phyloP scores from a whole-genome alignment of 2,888 invertebrate genomes.

The Toxonevra muliebris region DNA sequence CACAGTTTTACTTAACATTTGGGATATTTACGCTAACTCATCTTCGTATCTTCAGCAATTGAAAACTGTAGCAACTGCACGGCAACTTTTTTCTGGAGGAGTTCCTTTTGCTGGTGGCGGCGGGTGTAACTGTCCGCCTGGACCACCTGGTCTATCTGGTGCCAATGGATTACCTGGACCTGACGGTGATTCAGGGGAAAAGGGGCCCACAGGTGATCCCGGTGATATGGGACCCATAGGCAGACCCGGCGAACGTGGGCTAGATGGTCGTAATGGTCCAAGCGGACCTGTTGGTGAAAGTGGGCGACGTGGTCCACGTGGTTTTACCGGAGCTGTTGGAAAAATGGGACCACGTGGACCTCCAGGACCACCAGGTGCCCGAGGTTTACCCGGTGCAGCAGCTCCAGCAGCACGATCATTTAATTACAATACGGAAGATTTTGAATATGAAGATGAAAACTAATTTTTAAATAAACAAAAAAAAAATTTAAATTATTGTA shows the following conservation, averaged over 20 bases:
- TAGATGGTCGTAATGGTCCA: slow-evolving; percentile 21
- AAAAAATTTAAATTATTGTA: no score
- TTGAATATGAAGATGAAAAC: slow-evolving; percentile 11
- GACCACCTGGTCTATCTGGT: slow-evolving; percentile 28
- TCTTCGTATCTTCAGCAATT: no score
- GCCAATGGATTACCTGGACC: slow-evolving; percentile 25
- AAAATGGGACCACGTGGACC: slow-evolving; percentile 35
- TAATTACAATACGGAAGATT: slow-evolving; percentile 17
- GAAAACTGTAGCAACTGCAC: not conserved
- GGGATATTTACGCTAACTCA: no score
- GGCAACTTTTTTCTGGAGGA: slow-evolving; percentile 9
- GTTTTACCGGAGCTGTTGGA: slow-evolving; percentile 26
- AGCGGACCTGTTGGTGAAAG: slow-evolving; percentile 18
- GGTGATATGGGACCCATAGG: slow-evolving; percentile 29
- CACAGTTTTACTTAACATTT: no score
- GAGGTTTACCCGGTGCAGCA: slow-evolving; percentile 36
- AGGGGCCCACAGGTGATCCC: slow-evolving; percentile 35
- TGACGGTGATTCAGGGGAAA: slow-evolving; percentile 30
- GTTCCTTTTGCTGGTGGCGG: not conserved
- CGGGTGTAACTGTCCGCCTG: no score
- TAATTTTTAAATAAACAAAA: not conserved
- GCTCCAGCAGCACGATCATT: slow-evolving; percentile 21
- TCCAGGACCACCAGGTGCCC: slow-evolving; percentile 33
- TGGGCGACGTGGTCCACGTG: slow-evolving; percentile 28
- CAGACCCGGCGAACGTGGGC: slow-evolving; percentile 18